Evolutionary conservation across 2,113 vertebrate genomes (phyloP).

Genomic region (Stomatorhinus ivindoensis): DNA sequence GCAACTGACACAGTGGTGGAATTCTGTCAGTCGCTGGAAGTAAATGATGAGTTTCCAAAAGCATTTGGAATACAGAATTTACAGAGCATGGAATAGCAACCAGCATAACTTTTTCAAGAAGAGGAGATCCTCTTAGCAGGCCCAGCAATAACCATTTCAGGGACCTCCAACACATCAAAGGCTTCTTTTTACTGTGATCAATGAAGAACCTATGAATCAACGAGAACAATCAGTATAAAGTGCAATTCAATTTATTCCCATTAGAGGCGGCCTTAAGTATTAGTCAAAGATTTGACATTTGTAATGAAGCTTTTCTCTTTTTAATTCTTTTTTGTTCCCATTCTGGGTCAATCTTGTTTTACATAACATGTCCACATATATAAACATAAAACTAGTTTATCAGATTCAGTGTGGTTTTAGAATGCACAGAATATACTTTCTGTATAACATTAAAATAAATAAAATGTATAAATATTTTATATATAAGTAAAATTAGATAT

Average conservation of each 20-base stretch:
- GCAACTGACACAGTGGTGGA: slow-evolving; percentile 4
- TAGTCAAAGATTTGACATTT: not conserved
- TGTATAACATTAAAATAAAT: not conserved
- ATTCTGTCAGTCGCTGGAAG: not conserved
- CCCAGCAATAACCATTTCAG: slow-evolving; percentile 43
- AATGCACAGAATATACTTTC: not conserved
- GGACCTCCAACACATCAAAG: slow-evolving; percentile 47
- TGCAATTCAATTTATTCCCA: not conserved
- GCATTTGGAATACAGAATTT: slow-evolving; percentile 39
- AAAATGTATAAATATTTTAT: not conserved
- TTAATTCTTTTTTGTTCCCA: not conserved
- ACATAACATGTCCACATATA: not conserved
- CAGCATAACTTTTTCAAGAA: slow-evolving; percentile 51
- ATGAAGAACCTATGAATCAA: slow-evolving; percentile 46
- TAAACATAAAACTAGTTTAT: not conserved
- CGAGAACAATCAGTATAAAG: not conserved
- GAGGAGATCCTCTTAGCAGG: slow-evolving; percentile 47
- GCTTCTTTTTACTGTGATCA: slow-evolving; percentile 44
- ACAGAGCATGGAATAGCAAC: slow-evolving; percentile 57
- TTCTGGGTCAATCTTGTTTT: not conserved
- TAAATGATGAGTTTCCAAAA: slow-evolving; percentile 29
- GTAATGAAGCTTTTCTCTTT: not conserved
- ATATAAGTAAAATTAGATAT: not conserved
- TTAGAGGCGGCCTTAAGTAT: slow-evolving; percentile 11
- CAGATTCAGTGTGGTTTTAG: not conserved